Evolutionary conservation across 1,140 invertebrate species (phyloP).

Genomic region (Ctenoplectra terminalis): DNA sequence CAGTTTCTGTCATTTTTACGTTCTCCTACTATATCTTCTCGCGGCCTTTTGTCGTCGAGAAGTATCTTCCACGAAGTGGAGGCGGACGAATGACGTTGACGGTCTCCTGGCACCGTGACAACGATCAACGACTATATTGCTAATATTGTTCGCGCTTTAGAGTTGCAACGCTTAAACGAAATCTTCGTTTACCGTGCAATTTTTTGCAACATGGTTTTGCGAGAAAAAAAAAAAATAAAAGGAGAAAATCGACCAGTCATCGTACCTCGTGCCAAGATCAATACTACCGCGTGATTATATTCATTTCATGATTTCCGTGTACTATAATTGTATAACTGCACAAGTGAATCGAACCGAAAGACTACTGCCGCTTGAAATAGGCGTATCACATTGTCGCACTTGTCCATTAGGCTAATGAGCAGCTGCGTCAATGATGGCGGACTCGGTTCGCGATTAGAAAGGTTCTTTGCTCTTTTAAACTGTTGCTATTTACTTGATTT

Average conservation of each 20-base stretch:
- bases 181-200: not conserved
- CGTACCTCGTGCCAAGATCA: not conserved
- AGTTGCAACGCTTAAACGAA: not conserved
- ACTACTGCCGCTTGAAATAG: not conserved
- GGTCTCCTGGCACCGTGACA: conserved; percentile 52
- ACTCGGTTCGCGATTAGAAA: conserved; percentile 27
- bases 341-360: no score
- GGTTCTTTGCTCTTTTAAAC: conserved; percentile 7
- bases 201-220: not conserved
- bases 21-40: conserved; percentile 26
- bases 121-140: conserved; percentile 53
- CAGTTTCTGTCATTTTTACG: conserved; percentile 51
- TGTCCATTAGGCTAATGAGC: conserved; percentile 51
- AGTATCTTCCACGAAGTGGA: conserved; percentile 1
- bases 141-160: conserved; percentile 15
- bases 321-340: conserved; percentile 21
- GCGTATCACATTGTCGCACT: conserved; percentile 13
- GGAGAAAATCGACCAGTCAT: not conserved
- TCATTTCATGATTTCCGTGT: not conserved
- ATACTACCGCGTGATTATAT: not conserved
- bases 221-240: not conserved
- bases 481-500: conserved; percentile 29
- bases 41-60: conserved; percentile 15
- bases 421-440: not conserved
- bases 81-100: conserved; percentile 45